Percentiles rank a stretch among this genome's conserved stretches.
phyloP scores from a whole-genome alignment of 1,140 invertebrate species.

The Pseudobourletiella spinata region DNA sequence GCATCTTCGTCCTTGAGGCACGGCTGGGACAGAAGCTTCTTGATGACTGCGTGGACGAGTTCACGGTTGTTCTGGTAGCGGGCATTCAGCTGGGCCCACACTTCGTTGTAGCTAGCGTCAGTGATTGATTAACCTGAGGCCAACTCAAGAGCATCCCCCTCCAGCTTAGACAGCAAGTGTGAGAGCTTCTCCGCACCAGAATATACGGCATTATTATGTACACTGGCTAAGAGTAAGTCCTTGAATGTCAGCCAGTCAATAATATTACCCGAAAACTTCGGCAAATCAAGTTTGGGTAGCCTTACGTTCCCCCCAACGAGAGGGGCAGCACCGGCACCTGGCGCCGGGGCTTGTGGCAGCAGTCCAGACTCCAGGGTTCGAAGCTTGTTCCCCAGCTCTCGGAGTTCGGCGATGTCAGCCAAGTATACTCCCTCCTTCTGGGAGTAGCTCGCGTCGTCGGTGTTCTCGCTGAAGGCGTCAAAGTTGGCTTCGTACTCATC shows the following conservation, averaged over 20 bases:
- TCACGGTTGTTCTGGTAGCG: slow-evolving; percentile 19
- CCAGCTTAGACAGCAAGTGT: slow-evolving; percentile 7
- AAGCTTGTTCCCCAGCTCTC: too few relatives aligned
- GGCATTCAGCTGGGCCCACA: slow-evolving; percentile 1
- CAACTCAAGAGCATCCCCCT: slow-evolving; percentile 13
- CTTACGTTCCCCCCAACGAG: not conserved
- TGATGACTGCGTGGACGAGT: not conserved
- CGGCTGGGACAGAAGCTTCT: not conserved
- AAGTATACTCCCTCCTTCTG: too few relatives aligned
- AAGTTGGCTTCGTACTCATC: too few relatives aligned
- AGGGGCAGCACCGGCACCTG: too few relatives aligned
- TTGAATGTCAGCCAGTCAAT: slow-evolving; percentile 19
- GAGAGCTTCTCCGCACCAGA: slow-evolving; percentile 10
- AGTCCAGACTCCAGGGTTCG: too few relatives aligned
- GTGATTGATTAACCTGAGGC: slow-evolving; percentile 1
- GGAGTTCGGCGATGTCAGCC: too few relatives aligned
- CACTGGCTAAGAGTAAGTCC: slow-evolving; percentile 6
- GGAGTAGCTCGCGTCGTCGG: too few relatives aligned
- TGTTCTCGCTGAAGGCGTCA: too few relatives aligned
- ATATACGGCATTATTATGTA: slow-evolving; percentile 9
- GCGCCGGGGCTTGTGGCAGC: too few relatives aligned
- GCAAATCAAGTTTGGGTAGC: slow-evolving; percentile 9
- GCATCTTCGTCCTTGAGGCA: not conserved
- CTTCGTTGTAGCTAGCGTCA: slow-evolving; percentile 4
- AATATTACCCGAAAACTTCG: slow-evolving; percentile 7